A percentile compares a stretch with the other conserved stretches of the same genome.
These are phyloP conservation scores for Cromileptes altivelis DNA, from an alignment of 2,113 vertebrate species.

Conservation along the genomic window DNA sequence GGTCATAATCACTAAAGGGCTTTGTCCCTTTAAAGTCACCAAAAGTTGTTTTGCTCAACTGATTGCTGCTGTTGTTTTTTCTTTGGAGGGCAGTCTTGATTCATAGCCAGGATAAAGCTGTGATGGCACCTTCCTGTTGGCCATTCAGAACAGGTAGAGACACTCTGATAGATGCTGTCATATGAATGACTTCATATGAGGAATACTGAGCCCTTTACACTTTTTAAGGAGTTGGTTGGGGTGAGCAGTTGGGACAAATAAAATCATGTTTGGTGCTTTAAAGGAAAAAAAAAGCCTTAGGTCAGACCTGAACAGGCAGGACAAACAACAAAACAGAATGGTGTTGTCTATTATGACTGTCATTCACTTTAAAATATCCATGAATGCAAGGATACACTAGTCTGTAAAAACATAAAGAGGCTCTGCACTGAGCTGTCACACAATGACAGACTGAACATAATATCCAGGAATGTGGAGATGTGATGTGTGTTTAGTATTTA, in stretches of 20 bases:
- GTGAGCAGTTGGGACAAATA: not conserved
- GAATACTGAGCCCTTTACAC: not conserved
- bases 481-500: constrained; percentile 60
- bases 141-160: not conserved
- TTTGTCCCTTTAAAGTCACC: too few species aligned
- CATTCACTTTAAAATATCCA: constrained; percentile 3
- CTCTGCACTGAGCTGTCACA: constrained; percentile 15
- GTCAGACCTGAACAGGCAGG: not conserved
- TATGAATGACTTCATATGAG: not conserved
- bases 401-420: constrained; percentile 15
- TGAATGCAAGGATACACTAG: constrained; percentile 24
- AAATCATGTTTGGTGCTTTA: not conserved
- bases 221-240: not conserved
- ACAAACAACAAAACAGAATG: constrained; percentile 7
- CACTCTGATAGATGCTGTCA: not conserved
- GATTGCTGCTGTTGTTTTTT: too few species aligned
- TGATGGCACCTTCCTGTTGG: too few species aligned
- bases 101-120: too few species aligned
- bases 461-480: constrained; percentile 32
- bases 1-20: too few species aligned
- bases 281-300: not conserved
- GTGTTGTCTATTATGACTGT: not conserved
- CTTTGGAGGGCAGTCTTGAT: too few species aligned
- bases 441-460: constrained; percentile 31
- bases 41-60: too few species aligned